Evolutionary conservation across 2,797 vertebrate genomes (phyloP).

Genomic region (Alectoris magna): DNA sequence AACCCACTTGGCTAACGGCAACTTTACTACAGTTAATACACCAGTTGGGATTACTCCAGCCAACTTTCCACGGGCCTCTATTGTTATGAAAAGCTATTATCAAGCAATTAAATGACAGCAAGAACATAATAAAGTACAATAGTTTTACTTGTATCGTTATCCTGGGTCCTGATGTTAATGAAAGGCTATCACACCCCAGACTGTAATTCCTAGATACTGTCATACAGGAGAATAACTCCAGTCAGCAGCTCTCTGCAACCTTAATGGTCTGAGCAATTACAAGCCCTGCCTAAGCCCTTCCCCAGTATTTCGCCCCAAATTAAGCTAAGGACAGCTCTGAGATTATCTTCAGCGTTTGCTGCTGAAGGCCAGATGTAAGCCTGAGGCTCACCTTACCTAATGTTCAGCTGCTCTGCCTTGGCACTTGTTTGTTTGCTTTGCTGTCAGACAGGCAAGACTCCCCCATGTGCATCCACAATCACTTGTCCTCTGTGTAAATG

Average conservation of each 20-base stretch:
- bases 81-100: conserved; percentile 71
- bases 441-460: neutral
- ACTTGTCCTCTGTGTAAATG: neutral
- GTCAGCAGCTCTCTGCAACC: conserved; percentile 52
- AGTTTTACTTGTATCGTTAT: conserved; percentile 65
- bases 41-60: conserved; percentile 53
- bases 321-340: conserved; percentile 32
- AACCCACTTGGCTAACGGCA: conserved; percentile 34
- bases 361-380: neutral
- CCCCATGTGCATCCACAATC: neutral
- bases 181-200: conserved; percentile 65
- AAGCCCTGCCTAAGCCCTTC: neutral
- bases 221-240: conserved; percentile 26
- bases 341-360: neutral
- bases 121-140: conserved; percentile 69
- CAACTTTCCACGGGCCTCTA: conserved; percentile 62
- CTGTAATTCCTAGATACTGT: conserved; percentile 48
- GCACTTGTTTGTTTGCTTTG: neutral
- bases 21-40: conserved; percentile 37
- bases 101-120: conserved; percentile 71
- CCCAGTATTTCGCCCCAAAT: conserved; percentile 23
- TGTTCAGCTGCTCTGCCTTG: rapidly evolving
- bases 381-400: rapidly evolving
- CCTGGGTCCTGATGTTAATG: conserved; percentile 74
- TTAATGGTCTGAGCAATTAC: conserved; percentile 43